Evolutionary conservation across 53 echinoderm and acorn worm species (phyloP).

Genomic region (Apostichopus leukothele): DNA sequence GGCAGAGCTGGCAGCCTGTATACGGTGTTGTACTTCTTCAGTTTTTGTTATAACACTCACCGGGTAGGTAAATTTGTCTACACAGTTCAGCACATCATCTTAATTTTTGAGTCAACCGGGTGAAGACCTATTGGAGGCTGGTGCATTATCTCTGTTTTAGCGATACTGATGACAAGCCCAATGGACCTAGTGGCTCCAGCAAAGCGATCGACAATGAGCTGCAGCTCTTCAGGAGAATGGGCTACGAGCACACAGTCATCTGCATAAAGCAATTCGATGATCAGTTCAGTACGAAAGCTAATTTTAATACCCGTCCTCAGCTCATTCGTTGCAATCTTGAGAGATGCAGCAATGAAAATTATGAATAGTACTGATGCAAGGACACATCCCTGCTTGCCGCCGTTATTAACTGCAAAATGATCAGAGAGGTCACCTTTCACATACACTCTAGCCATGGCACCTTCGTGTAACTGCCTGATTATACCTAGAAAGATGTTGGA

Average conservation of each 20-base stretch:
- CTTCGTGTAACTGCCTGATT: no score
- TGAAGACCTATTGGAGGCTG: slow-evolving; percentile 32
- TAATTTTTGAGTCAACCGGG: slow-evolving; percentile 1
- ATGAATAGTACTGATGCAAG: slow-evolving; percentile 41
- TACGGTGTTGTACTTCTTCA: background rate
- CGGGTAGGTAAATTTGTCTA: slow-evolving; percentile 41
- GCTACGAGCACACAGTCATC: slow-evolving; percentile 16
- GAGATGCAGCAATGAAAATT: background rate
- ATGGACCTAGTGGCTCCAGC: background rate
- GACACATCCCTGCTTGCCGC: slow-evolving; percentile 49
- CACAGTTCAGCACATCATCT: slow-evolving; percentile 34
- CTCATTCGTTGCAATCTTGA: background rate
- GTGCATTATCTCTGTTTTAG: slow-evolving; percentile 49
- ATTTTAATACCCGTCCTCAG: background rate
- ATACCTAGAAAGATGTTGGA: no score
- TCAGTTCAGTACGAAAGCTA: background rate
- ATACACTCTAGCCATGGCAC: no score
- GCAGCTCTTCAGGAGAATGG: background rate
- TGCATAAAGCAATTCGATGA: background rate
- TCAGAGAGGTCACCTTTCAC: background rate
- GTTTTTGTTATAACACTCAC: background rate
- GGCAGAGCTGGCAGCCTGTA: background rate
- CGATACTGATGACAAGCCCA: slow-evolving; percentile 45
- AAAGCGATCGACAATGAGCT: background rate
- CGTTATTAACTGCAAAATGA: background rate